Evolutionary conservation across 2,113 vertebrate species (phyloP).

Genomic region (Gallinago media): DNA sequence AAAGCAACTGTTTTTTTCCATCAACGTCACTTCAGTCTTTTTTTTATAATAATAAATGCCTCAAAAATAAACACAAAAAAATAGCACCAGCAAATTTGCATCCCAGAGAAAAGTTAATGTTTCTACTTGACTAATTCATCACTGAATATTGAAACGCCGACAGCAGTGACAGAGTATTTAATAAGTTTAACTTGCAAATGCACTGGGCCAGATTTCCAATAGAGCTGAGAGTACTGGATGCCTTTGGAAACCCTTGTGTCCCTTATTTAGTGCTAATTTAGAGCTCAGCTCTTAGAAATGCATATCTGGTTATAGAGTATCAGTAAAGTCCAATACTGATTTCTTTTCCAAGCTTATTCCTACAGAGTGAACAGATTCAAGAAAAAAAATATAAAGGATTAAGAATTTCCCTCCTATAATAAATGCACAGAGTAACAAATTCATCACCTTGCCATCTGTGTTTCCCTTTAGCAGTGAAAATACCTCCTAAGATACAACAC

Average conservation of each 20-base stretch:
- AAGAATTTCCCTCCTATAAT: background rate
- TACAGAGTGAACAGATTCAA: background rate
- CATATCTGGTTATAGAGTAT: background rate
- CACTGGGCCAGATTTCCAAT: background rate
- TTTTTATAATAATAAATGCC: conserved; percentile 1
- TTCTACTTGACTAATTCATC: background rate
- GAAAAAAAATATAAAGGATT: background rate
- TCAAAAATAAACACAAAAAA: conserved; percentile 37
- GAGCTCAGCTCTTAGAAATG: background rate
- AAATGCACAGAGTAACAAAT: background rate
- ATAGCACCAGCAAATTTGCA: conserved; percentile 16
- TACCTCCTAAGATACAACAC: background rate
- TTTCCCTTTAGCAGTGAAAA: background rate
- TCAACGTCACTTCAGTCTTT: background rate
- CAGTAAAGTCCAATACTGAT: background rate
- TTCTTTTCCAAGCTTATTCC: background rate
- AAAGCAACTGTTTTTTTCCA: background rate
- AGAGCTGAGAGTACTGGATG: background rate
- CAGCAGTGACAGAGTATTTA: background rate
- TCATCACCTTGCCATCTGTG: background rate
- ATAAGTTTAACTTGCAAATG: conserved; percentile 12
- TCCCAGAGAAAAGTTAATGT: background rate
- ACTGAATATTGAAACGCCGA: background rate
- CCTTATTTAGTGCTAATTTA: background rate
- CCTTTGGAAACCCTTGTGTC: background rate